Evolutionary conservation across 2,113 vertebrate genomes (phyloP).

Genomic region (Megaceryle maxima): DNA sequence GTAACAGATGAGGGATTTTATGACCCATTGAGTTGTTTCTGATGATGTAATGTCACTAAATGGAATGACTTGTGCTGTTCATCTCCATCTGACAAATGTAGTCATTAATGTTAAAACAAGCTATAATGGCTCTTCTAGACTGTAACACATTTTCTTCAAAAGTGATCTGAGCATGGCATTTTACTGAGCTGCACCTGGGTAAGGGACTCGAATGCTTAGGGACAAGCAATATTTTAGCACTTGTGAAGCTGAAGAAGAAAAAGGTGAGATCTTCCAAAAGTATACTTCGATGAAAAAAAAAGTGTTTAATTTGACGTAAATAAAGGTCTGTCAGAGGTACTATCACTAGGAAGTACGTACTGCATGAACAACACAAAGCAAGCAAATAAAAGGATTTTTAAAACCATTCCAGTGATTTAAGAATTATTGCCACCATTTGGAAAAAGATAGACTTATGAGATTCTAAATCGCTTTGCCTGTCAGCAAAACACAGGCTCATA

Average conservation of each 20-base stretch:
- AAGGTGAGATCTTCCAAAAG: neutral
- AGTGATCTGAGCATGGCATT: neutral
- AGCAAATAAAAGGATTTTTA: neutral
- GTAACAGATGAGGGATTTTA: neutral
- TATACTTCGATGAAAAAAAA: neutral
- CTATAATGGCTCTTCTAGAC: neutral
- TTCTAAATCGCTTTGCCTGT: neutral
- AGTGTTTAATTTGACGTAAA: neutral
- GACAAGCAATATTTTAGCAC: neutral
- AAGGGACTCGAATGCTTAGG: fast-evolving
- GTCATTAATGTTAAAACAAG: neutral
- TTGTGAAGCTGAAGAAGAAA: neutral
- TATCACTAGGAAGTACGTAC: neutral
- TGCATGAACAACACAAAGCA: neutral
- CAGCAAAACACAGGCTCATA: neutral
- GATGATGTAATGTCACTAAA: neutral
- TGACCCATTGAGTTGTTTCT: neutral
- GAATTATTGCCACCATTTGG: neutral
- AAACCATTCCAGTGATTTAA: neutral
- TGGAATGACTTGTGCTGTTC: neutral
- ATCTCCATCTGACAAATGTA: neutral
- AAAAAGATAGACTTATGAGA: neutral
- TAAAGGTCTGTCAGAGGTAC: neutral
- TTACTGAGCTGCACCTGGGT: neutral
- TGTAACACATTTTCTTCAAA: neutral